Evolutionary conservation across 2,797 vertebrate species (phyloP).

Genomic region (Platyrinchus mystaceus): DNA sequence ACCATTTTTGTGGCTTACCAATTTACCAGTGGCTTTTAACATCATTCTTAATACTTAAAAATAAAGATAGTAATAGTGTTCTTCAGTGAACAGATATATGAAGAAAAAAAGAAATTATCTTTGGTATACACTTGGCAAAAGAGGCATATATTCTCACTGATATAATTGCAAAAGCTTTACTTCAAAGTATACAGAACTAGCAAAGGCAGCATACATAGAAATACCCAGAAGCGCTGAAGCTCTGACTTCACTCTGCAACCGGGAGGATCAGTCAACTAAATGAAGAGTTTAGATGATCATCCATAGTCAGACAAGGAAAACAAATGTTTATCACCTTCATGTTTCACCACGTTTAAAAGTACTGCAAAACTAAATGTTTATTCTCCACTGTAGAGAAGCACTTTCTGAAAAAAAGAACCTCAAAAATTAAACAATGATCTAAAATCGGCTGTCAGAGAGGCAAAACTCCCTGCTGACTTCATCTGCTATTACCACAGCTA

Average conservation of each 20-base stretch:
- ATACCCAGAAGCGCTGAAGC: neutral
- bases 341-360: neutral
- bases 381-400: neutral
- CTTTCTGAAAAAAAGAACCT: neutral
- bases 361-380: neutral
- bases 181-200: neutral
- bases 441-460: slow-evolving; percentile 3
- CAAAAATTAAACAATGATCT: neutral
- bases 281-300: neutral
- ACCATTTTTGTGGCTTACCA: neutral
- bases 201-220: neutral
- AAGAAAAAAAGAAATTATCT: neutral
- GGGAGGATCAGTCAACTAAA: neutral
- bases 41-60: neutral
- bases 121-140: neutral
- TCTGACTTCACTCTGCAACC: neutral
- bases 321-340: neutral
- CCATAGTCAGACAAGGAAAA: neutral
- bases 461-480: slow-evolving; percentile 1
- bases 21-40: neutral
- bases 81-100: neutral
- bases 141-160: neutral
- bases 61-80: neutral
- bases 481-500: neutral
- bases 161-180: neutral